Evolutionary conservation across 2,888 invertebrate species (phyloP).

Genomic region (Cheilosia scutellata): DNA sequence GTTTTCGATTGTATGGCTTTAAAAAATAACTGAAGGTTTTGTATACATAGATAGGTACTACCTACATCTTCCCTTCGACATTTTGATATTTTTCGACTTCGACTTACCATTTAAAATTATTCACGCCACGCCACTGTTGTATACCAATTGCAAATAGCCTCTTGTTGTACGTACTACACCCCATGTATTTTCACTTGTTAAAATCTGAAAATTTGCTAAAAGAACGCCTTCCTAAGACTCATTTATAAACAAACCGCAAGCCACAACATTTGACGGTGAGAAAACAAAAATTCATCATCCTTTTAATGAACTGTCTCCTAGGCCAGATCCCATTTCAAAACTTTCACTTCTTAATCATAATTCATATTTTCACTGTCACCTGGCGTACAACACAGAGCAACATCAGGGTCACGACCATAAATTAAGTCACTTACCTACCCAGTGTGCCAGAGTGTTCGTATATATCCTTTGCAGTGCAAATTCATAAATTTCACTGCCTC

Average conservation of each 20-base stretch:
- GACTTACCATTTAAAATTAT: too few relatives aligned
- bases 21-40: too few relatives aligned
- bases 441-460: not conserved
- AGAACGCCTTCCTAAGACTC: too few relatives aligned
- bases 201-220: too few relatives aligned
- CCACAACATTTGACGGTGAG: not conserved
- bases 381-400: not conserved
- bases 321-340: constrained; percentile 14
- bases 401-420: constrained; percentile 58
- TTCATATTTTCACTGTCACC: constrained; percentile 24
- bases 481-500: constrained; percentile 44
- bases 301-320: constrained; percentile 22
- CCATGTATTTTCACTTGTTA: too few relatives aligned
- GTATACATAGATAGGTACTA: too few relatives aligned
- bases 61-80: too few relatives aligned
- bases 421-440: constrained; percentile 49
- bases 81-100: too few relatives aligned
- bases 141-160: too few relatives aligned
- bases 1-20: too few relatives aligned
- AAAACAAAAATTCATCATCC: constrained; percentile 1
- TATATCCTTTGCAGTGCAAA: constrained; percentile 4
- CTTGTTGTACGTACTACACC: too few relatives aligned
- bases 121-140: too few relatives aligned
- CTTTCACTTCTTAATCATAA: constrained; percentile 12
- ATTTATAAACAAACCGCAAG: not conserved